Evolutionary conservation across 2,797 vertebrate species (phyloP), one percentile per base, ranked within the genome.

Genomic region (Sebastes steindachneri): DNA sequence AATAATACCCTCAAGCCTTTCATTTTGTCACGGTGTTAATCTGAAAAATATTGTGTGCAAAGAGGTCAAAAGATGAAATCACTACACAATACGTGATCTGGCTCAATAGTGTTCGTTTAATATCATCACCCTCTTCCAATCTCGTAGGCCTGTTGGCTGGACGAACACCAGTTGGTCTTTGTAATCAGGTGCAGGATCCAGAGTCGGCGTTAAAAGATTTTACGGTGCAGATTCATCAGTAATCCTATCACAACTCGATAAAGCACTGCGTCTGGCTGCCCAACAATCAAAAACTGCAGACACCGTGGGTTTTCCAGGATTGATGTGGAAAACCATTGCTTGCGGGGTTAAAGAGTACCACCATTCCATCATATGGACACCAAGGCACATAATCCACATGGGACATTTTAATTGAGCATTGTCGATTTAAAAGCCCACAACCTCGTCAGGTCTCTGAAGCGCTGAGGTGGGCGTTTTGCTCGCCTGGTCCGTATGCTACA

Each of bases 261-360:
- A 82, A 87, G 76, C 77, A 80, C 86, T 62, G 81, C 59, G 68
- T 87, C 74, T 59, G 73, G 15, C 83, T 77, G 83, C 63, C 57
- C 66, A 68, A 58, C 80, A 79, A 79, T 88, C 77, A 84, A 67
- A 88, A 91, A 78, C 73, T 88, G 90, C 90, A 85, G 58, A 88
- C 81, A 57, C 15, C 0, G 57, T 58, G 41, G 55, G 68, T 88
- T 91, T 83, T 51, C 67, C n/a, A 19, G 65, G 74, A 90, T 82
- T 84, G 79, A 87, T 87, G 89, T 66, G 51, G 67, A 82, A 85
- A 88, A 86, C 70, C 68, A 57, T 77, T 67, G 81, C 87, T 85
- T n/a, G 48, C 54, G 78, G 78, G 90, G 83, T 93, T 88, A 87
- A 91, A 88, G 83, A 90, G 73, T 19, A 15, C 48, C 48, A 68